Evolutionary conservation across 2,113 vertebrate genomes (phyloP).

Genomic region (Microtus oregoni): DNA sequence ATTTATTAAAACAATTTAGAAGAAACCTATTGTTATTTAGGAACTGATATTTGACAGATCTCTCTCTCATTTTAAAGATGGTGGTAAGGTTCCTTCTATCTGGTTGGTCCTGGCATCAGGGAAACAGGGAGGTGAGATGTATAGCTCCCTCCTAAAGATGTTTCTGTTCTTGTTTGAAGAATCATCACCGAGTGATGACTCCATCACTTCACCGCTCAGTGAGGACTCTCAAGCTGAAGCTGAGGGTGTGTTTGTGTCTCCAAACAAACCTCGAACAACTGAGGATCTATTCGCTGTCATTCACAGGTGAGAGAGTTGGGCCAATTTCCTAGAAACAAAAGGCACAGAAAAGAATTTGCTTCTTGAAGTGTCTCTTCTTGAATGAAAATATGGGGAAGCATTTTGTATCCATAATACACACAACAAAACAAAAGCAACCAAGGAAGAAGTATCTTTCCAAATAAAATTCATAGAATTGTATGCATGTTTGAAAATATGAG

Average conservation of each 20-base stretch:
- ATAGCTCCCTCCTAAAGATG: conserved; percentile 36
- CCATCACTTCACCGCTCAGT: conserved; percentile 92
- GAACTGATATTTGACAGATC: neutral
- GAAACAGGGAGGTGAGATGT: fast-evolving
- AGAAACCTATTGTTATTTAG: conserved; percentile 26
- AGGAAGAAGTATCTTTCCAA: conserved; percentile 37
- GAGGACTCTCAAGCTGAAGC: conserved; percentile 94
- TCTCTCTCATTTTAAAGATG: neutral
- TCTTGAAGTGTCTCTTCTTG: neutral
- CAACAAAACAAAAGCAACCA: neutral
- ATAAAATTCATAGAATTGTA: neutral
- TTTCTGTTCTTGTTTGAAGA: conserved; percentile 86
- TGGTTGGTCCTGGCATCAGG: neutral
- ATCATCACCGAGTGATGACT: conserved; percentile 93
- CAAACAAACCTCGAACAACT: conserved; percentile 97
- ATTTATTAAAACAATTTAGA: conserved; percentile 30
- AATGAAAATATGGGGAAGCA: neutral
- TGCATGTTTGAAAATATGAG: neutral
- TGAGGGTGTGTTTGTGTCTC: conserved; percentile 94
- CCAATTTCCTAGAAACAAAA: neutral
- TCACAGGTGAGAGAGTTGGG: conserved; percentile 92
- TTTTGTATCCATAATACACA: neutral
- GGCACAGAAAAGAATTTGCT: neutral
- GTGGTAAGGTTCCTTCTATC: neutral
- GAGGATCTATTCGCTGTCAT: conserved; percentile 99